A percentile compares a stretch with the other conserved stretches of the same genome.
Evolutionary conservation across 2,113 vertebrate species (phyloP).

Genomic region (Pteruthius melanotis): DNA sequence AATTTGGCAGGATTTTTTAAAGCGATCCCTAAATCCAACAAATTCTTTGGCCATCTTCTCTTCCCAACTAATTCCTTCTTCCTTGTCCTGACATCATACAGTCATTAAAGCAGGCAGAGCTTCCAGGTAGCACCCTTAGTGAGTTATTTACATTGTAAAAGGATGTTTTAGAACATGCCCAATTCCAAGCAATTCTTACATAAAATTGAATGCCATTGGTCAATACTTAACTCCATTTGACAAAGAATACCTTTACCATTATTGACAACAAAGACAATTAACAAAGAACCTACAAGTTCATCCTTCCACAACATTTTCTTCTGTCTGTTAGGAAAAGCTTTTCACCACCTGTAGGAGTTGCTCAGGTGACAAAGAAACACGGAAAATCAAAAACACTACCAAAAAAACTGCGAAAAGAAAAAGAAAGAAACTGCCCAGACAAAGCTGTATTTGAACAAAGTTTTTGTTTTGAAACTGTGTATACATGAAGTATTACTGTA

Average conservation of each 20-base stretch:
- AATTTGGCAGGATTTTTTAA: background rate
- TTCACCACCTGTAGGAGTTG: background rate
- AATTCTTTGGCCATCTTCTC: background rate
- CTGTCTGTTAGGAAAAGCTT: background rate
- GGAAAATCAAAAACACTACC: fast-evolving
- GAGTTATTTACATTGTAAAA: background rate
- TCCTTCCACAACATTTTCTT: constrained; percentile 28
- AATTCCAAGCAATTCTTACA: background rate
- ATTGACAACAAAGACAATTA: background rate
- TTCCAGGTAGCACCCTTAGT: background rate
- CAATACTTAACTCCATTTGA: constrained; percentile 29
- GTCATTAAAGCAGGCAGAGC: background rate
- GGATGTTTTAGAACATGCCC: background rate
- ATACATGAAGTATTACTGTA: background rate
- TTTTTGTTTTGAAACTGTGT: background rate
- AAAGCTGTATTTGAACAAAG: background rate
- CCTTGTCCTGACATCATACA: background rate
- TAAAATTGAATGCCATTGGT: constrained; percentile 7
- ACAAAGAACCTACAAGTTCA: background rate
- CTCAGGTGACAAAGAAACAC: background rate
- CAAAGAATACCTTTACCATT: background rate
- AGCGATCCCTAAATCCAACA: background rate
- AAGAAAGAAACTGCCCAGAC: no score
- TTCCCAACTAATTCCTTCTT: background rate
- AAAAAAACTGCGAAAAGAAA: background rate